Base-by-base conservation (phyloP, 2,888 invertebrate genomes). In the Rhagium mordax region DNA sequence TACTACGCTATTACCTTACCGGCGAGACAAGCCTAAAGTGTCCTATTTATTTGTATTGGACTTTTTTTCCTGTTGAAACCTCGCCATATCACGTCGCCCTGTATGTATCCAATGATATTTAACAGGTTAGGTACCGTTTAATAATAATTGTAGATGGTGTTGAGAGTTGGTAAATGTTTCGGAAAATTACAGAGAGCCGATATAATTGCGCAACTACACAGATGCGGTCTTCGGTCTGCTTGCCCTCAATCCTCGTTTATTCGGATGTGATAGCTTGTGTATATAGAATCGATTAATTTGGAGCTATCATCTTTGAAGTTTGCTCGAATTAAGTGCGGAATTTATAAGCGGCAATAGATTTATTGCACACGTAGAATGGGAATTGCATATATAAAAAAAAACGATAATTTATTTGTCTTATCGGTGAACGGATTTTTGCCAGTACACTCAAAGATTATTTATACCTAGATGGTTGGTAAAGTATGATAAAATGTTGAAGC, bases 121-220 rank as follows among this genome's bases (percentile, higher is more conserved):
- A 55, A 21, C 55, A 55, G 55, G 55, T 20, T 55, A n/a, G n/a
- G n/a, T n/a, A 21, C 55, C 24, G 55, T 55, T 55, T 8, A 55
- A 53, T n/a, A n/a, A n/a, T 53, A 18, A n/a, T 55, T 18, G 13
- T 8, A 18, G 55, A 33, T 33, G 33, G 33, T 33, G 33, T 33
- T 33, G 33, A 33, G 13, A 33, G 24, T 13, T 5, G 55, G 5
- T 21, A 55, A 55, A 55, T 55, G 55, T 55, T 55, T 55, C 21
- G 55, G 55, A 55, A 55, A 55, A 55, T 55, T 24, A 24, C 55
- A n/a, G n/a, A n/a, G n/a, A 10, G n/a, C 3, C 24, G 51, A 55
- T 20, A 24, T 55, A 55, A 55, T 55, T 55, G 21, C 55, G 24
- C 21, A 55, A 55, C 55, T 55, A n/a, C 55, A 27, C 51, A 20